Percentiles rank a stretch among this genome's conserved stretches.
These are phyloP conservation scores for Drosophila mayri DNA, from an alignment of 1,140 invertebrate genomes.

Conservation along the genomic window DNA sequence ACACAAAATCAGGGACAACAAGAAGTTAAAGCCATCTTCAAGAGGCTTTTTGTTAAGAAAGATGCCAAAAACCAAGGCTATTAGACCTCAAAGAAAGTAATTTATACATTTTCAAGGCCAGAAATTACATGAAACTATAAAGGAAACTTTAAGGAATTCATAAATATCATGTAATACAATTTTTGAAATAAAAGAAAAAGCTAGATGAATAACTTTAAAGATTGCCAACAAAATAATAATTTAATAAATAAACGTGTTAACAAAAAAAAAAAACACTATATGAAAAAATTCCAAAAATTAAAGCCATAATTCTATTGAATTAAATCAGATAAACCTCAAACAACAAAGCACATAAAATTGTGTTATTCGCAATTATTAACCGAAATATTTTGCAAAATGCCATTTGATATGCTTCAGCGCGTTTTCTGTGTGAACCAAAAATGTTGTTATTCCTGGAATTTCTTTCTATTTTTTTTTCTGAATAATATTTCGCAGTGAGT, in stretches of 20 bases:
- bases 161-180: background rate
- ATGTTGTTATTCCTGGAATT: conserved; percentile 13
- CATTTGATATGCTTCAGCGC: conserved; percentile 10
- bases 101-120: background rate
- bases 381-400: conserved; percentile 11
- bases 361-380: conserved; percentile 1
- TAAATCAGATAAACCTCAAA: conserved; percentile 1
- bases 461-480: background rate
- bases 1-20: conserved; percentile 14
- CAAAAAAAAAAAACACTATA: no score
- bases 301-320: background rate
- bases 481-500: background rate
- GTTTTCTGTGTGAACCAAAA: conserved; percentile 10
- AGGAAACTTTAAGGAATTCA: background rate
- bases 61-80: background rate
- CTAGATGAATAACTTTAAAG: no score
- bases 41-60: background rate
- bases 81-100: background rate
- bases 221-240: no score
- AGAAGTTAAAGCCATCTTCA: conserved; percentile 9
- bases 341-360: background rate
- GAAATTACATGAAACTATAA: background rate
- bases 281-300: background rate
- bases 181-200: no score
- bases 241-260: no score